Evolutionary conservation across 2,888 invertebrate species (phyloP), one percentile per base, ranked within the genome.

Genomic region (Drosophila mercatorum): DNA sequence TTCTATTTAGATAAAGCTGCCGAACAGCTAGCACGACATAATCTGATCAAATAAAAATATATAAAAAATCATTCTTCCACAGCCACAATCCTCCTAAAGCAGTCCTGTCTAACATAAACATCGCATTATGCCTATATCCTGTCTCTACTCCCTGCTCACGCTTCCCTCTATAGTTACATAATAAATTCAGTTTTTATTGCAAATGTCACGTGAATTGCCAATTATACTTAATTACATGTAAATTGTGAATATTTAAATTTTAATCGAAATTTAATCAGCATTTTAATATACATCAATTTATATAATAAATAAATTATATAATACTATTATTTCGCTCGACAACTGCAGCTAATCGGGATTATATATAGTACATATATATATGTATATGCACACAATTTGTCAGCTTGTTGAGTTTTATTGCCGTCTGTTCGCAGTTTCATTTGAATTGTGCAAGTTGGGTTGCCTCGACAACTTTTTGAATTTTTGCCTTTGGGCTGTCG

Each of bases 391-490:
- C 22, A 12, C 12, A 1, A 22, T 53, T 12, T 36, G 36, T 52
- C 34, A 52, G 53, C 14, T 12, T 11, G 26, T 14, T 10, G 22
- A 11, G 6, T 40, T 40, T 55, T n/a, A 41, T 11, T 40, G 26
- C 28, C 5, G 34, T 10, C 34, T 34, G 34, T 10, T 34, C 34
- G 40, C 12, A 40, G n/a, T 12, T 36, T 22, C 41, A 51, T 17
- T 43, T 5, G 49, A 41, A 34, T 34, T 47, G 14, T 49, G 55
- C 36, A 43, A 53, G 52, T 55, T 63, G 63, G 2, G 22, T 68
- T 57, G 38, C 49, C 55, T 64, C 34, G 1, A 28, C 22, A 44
- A 56, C 26, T 43, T 38, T 55, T 55, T 55, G 17, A 55, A 71
- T 43, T 52, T 47, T 40, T 31, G 26, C 53, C 64, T 22, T 51